Base-by-base conservation (phyloP, 2,113 vertebrate species). In the Halcyon malimbica region DNA sequence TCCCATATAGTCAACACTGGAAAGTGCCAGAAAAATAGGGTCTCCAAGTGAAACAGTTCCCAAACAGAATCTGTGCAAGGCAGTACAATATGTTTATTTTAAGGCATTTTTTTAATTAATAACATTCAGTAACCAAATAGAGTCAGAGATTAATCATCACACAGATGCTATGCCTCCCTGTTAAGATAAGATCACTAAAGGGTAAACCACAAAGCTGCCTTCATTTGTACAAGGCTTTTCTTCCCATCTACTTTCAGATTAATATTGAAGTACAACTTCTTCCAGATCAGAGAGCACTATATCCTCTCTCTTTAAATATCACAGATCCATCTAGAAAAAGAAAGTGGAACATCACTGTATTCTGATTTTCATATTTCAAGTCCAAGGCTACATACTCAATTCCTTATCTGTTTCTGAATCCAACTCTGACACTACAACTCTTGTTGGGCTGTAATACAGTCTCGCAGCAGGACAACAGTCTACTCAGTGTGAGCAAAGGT, bases 111-210 rank as follows among this genome's bases (percentile, higher is more conserved):
- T 76, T 63, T 25, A 76, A 89, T 81, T 7, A 94, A 67, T 77
- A 79, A 80, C 44, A 33, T 80, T 90, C 82, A 64, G 57, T 56
- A 83, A 90, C 48, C 3, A 13, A 87, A 76, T 13, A 68, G 35
- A 85, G 54, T 68, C 46, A 59, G 77, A 84, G 39, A 84, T 80
- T 71, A 96, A 82, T 93, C 83, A 89, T 44, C 74, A 87, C 41
- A 75, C n/a, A 85, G 75, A 85, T 88, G 62, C 48, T 63, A 39
- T 26, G 24, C 33, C 33, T 87, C 33, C 31, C 5, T 51, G 2
- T 70, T 87, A 82, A 80, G 60, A 51, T 48, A 76, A 92, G 14
- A 56, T 87, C 77, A 62, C 68, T 81, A 77, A 71, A 92, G 29
- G 14, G 73, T 67, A 94, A 93, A 85, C 31, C 51, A 84, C 51